Percentiles rank a stretch among this genome's conserved stretches.
Evolutionary conservation across 2,113 vertebrate species (phyloP).

Genomic region (Myrmecobius fasciatus): DNA sequence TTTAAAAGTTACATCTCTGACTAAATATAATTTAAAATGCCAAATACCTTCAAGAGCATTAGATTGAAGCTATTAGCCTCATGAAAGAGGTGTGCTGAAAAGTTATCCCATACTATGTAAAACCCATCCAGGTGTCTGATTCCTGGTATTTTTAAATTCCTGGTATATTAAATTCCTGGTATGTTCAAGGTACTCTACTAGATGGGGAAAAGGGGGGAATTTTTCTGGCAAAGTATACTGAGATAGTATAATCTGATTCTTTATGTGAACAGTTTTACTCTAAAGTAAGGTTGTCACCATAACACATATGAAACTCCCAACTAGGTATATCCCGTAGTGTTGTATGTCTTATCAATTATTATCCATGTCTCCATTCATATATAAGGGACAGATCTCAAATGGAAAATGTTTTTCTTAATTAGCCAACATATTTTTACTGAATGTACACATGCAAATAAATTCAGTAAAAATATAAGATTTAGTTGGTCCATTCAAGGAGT

Average conservation of each 20-base stretch:
- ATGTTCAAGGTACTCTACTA: not conserved
- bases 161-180: not conserved
- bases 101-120: constrained; percentile 32
- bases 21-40: constrained; percentile 64
- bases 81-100: constrained; percentile 42
- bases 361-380: not conserved
- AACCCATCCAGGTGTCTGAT: not conserved
- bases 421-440: not conserved
- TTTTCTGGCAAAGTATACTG: not conserved
- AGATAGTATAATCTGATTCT: not conserved
- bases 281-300: not conserved
- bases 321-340: not conserved
- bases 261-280: not conserved
- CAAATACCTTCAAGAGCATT: constrained; percentile 58
- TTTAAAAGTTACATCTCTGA: constrained; percentile 57
- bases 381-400: not conserved
- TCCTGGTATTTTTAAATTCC: no score
- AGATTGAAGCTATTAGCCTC: constrained; percentile 38
- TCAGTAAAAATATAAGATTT: not conserved
- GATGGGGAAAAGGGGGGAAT: not conserved
- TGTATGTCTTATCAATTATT: not conserved
- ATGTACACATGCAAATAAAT: not conserved
- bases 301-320: not conserved
- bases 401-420: not conserved
- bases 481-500: not conserved